Percentiles rank a stretch among this genome's conserved stretches.
These are phyloP conservation scores for Tetraodon nigroviridis DNA, from an alignment of 2,113 vertebrate species.

Conservation along the genomic window DNA sequence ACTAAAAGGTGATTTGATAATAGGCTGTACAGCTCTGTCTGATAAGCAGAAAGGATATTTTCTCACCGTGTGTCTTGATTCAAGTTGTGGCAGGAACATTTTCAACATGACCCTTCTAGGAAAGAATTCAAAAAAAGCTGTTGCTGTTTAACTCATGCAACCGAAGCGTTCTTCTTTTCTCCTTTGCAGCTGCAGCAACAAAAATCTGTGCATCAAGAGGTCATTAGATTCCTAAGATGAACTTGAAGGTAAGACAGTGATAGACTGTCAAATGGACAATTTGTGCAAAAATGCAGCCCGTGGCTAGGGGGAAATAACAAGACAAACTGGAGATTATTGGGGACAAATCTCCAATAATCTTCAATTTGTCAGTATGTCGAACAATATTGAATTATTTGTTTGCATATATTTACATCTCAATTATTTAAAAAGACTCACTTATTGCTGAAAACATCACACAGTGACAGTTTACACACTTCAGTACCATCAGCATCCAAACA, in stretches of 20 bases:
- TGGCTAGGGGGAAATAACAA: not conserved
- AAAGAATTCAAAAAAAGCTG: not conserved
- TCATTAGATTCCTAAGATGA: slow-evolving; percentile 25
- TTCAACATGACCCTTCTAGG: slow-evolving; percentile 25
- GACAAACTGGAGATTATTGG: too few relatives aligned
- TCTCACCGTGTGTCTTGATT: slow-evolving; percentile 43
- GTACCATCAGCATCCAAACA: too few relatives aligned
- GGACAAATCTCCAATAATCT: too few relatives aligned
- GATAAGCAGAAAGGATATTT: not conserved
- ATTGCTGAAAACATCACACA: too few relatives aligned
- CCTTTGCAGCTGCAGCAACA: slow-evolving; percentile 16
- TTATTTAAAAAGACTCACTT: too few relatives aligned
- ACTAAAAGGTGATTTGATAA: too few relatives aligned
- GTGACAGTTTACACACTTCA: too few relatives aligned
- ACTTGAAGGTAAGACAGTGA: slow-evolving; percentile 40
- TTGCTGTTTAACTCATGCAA: not conserved
- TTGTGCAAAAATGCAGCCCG: not conserved
- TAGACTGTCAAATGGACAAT: not conserved
- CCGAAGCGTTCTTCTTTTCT: not conserved
- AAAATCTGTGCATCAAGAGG: slow-evolving; percentile 9
- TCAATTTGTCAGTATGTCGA: too few relatives aligned
- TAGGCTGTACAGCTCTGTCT: not conserved
- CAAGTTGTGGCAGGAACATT: slow-evolving; percentile 20
- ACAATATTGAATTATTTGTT: too few relatives aligned
- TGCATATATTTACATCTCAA: too few relatives aligned